Conservation (phyloP, 2,888 invertebrate species). For the Agrotis exclamationis region DNA sequence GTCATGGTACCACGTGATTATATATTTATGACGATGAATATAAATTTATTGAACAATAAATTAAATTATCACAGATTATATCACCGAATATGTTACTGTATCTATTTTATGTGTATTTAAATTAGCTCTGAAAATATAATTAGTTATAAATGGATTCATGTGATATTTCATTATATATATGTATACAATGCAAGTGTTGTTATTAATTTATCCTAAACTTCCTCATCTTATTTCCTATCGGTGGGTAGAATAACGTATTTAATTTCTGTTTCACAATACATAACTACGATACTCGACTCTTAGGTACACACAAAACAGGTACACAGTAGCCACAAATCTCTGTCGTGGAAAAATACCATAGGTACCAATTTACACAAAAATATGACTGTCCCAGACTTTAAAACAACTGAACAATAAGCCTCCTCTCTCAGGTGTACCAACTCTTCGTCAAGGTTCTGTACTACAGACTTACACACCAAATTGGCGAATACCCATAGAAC, state of each 20-base stretch:
- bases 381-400: too few relatives aligned
- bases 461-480: too few relatives aligned
- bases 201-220: constrained; percentile 51
- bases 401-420: too few relatives aligned
- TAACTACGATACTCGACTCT: too few relatives aligned
- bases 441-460: too few relatives aligned
- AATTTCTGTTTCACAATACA: not conserved
- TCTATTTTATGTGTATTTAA: constrained; percentile 58
- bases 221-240: not conserved
- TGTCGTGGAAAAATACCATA: too few relatives aligned
- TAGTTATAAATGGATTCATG: constrained; percentile 64
- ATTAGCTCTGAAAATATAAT: constrained; percentile 49
- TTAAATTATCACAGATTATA: constrained; percentile 22
- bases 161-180: constrained; percentile 71
- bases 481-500: too few relatives aligned
- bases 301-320: too few relatives aligned
- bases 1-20: too few relatives aligned
- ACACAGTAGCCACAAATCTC: too few relatives aligned
- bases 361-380: too few relatives aligned
- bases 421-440: too few relatives aligned
- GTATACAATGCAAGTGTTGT: constrained; percentile 72
- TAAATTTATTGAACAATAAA: constrained; percentile 22
- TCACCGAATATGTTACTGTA: constrained; percentile 41
- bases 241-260: not conserved
- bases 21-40: constrained; percentile 6